Evolutionary conservation across 2,888 invertebrate species (phyloP).

Genomic region (Limnephilus auricula): DNA sequence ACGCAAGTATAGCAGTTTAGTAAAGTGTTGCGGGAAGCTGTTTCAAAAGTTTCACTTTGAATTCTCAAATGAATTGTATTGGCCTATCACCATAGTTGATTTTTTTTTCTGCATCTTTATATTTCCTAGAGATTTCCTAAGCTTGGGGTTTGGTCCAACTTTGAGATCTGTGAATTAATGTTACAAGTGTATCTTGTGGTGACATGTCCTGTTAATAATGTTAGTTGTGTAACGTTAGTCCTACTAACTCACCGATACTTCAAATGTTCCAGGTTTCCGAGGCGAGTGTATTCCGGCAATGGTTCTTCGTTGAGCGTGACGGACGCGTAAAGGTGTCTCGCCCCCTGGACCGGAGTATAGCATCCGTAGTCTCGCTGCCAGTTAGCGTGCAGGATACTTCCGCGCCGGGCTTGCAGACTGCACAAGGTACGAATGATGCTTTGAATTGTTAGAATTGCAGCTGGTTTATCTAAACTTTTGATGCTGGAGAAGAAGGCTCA

Average conservation of each 20-base stretch:
- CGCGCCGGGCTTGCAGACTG: conserved; percentile 86
- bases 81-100: too few species aligned
- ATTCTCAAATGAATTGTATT: not conserved
- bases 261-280: conserved; percentile 71
- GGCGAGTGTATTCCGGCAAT: conserved; percentile 72
- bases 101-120: too few species aligned
- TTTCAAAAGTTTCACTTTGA: too few species aligned
- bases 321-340: conserved; percentile 81
- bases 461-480: too few species aligned
- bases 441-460: not conserved
- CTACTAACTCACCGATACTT: not conserved
- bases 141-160: too few species aligned
- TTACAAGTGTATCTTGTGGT: too few species aligned
- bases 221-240: not conserved
- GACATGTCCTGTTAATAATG: too few species aligned
- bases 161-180: too few species aligned
- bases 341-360: conserved; percentile 81
- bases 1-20: too few species aligned
- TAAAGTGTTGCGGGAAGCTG: too few species aligned
- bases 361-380: conserved; percentile 87
- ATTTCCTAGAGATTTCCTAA: too few species aligned
- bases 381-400: conserved; percentile 90
- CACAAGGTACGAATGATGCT: conserved; percentile 78
- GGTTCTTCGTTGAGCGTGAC: conserved; percentile 73
- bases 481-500: too few species aligned